Conservation (phyloP, 1,140 invertebrate genomes). For the Cyclina sinensis region DNA sequence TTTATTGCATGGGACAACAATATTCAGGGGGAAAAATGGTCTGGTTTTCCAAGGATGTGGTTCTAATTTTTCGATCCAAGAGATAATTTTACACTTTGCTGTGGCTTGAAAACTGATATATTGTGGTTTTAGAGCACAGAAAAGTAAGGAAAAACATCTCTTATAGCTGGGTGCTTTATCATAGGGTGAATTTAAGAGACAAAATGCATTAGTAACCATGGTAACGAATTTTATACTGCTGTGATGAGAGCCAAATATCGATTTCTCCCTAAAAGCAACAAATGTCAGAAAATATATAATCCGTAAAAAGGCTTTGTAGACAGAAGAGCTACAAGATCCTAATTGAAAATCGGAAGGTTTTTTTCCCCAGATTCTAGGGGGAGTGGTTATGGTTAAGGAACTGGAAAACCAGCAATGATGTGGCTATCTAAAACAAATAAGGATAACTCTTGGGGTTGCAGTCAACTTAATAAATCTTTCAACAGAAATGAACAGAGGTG, state of each 20-base stretch:
- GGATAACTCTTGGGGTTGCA: too few relatives aligned
- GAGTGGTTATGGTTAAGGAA: background rate
- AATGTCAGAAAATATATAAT: slow-evolving; percentile 63
- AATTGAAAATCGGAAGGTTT: slow-evolving; percentile 14
- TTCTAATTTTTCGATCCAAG: background rate
- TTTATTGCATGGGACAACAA: background rate
- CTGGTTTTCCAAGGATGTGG: background rate
- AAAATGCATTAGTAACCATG: slow-evolving; percentile 70
- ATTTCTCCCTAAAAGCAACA: slow-evolving; percentile 68
- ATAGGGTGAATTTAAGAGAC: slow-evolving; percentile 66
- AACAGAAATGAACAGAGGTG: too few relatives aligned
- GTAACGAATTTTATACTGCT: slow-evolving; percentile 59
- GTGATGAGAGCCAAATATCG: slow-evolving; percentile 59
- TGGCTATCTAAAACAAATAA: too few relatives aligned
- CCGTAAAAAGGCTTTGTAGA: slow-evolving; percentile 47
- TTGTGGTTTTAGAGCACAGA: slow-evolving; percentile 48
- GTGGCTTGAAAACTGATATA: slow-evolving; percentile 53
- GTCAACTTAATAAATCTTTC: too few relatives aligned
- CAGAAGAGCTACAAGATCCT: background rate
- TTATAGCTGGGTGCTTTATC: slow-evolving; percentile 54
- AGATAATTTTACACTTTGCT: slow-evolving; percentile 27
- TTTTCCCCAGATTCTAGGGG: background rate
- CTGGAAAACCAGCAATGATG: too few relatives aligned
- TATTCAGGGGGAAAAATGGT: too few relatives aligned
- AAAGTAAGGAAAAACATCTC: slow-evolving; percentile 63